Conservation (phyloP, 1,140 invertebrate species). For the Ooceraea biroi region DNA sequence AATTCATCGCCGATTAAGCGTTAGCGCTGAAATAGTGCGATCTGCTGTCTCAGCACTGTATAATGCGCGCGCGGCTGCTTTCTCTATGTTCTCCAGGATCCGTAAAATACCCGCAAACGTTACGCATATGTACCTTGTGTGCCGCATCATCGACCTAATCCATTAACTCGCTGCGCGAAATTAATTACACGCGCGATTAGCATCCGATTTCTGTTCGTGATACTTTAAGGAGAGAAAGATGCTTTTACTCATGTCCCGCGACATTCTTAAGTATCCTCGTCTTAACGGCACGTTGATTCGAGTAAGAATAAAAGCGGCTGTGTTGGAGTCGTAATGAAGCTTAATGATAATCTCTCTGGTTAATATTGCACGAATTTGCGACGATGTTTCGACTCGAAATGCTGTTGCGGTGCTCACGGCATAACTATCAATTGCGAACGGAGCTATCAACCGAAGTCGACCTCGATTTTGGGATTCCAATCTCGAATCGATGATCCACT, state of each 20-base stretch:
- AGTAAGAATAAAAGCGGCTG: neutral
- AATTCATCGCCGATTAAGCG: slow-evolving; percentile 29
- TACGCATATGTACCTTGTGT: neutral
- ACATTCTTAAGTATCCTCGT: neutral
- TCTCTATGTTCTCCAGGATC: slow-evolving; percentile 15
- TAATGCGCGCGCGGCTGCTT: neutral
- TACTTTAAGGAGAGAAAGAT: neutral
- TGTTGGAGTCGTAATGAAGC: neutral
- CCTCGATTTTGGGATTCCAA: slow-evolving; percentile 70
- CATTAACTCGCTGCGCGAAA: neutral
- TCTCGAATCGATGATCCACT: slow-evolving; percentile 57
- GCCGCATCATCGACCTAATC: neutral
- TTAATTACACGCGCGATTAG: neutral
- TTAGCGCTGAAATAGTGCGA: slow-evolving; percentile 34
- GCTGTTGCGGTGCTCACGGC: neutral
- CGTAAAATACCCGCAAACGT: slow-evolving; percentile 7
- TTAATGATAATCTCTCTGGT: neutral
- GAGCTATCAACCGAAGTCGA: slow-evolving; percentile 54
- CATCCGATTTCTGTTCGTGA: too few relatives aligned
- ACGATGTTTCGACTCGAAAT: neutral
- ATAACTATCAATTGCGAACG: slow-evolving; percentile 20
- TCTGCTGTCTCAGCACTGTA: neutral
- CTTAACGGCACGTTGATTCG: neutral
- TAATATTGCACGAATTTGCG: neutral
- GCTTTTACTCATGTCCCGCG: neutral